Base-by-base conservation (phyloP, 2,888 invertebrate genomes). In the Melanotus villosus region DNA sequence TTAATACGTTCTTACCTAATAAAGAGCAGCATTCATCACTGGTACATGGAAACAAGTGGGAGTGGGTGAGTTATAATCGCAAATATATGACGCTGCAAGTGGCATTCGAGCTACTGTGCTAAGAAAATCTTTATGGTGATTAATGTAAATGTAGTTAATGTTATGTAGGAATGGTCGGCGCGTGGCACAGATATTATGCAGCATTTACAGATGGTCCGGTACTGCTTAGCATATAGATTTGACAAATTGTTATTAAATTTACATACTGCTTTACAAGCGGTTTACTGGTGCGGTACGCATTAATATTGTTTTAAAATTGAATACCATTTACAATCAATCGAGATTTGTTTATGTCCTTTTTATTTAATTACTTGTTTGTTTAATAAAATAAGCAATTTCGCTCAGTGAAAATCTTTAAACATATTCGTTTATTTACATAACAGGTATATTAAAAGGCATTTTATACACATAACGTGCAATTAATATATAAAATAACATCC, bases 121-220 rank as follows among this genome's bases (percentile, higher is more conserved):
- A 73, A 73, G 74, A 74, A 73, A 73, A 71, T 73, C 71, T 73
- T 73, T 76, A 76, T 76, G 76, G 73, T 76, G 76, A 76, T 76
- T 75, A 76, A 76, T 76, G 76, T 76, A 71, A 75, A 76, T 75
- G 75, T 72, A 74, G 71, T 76, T 76, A 76, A 76, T 75, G 72
- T 75, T 75, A 75, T 74, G 75, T 73, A 75, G 76, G 76, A 73
- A 76, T 75, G 75, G 73, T 38, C 57, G 73, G 73, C 75, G 75
- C 75, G 76, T 76, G 76, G 74, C 76, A 75, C 74, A 76, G 73
- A 76, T 76, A 73, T 76, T 76, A 76, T 76, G 71, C 76, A 73
- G 71, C 71, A 68, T 68, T 68, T 71, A 71, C 71, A 71, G 68
- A 71, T 68, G 71, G 71, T 68, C 68, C 71, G 67, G 67, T 67